These are phyloP conservation scores for Thalassarche chlororhynchos DNA, from an alignment of 2,113 vertebrate genomes.

Conservation along the genomic window DNA sequence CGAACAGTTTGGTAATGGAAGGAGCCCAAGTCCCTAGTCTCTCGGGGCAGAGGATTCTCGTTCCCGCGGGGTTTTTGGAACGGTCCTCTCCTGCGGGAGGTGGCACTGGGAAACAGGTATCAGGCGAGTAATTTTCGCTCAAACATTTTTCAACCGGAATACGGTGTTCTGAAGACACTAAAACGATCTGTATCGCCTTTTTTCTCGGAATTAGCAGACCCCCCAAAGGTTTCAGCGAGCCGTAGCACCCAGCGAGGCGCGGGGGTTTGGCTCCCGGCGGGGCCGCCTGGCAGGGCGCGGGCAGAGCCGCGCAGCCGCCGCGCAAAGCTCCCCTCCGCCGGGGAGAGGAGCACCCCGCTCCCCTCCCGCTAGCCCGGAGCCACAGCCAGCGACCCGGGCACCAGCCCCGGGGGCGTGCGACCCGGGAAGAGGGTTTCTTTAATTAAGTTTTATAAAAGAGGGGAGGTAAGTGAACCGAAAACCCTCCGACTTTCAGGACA, in stretches of 20 bases:
- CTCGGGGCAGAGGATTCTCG: not conserved
- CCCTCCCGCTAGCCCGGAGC: no score
- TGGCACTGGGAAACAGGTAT: rapidly evolving
- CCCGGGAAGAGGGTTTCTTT: no score
- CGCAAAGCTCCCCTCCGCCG: no score
- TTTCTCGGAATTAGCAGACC: not conserved
- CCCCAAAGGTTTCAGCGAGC: not conserved
- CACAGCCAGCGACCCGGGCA: not conserved
- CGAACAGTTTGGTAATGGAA: not conserved
- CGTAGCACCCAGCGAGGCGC: not conserved
- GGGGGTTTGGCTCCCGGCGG: no score
- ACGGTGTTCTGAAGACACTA: rapidly evolving
- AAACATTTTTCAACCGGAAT: rapidly evolving
- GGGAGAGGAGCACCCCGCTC: no score
- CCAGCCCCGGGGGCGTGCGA: not conserved
- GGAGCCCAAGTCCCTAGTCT: not conserved
- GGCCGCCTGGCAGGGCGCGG: no score
- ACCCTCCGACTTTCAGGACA: not conserved
- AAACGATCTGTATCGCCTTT: not conserved
- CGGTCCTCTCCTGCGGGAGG: not conserved
- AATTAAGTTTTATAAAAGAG: not conserved
- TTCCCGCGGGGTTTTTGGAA: not conserved
- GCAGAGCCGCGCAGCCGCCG: no score
- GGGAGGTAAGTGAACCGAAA: not conserved
- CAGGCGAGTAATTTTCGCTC: rapidly evolving